phyloP scores from a whole-genome alignment of 2,797 vertebrate genomes.

The Hypotaenidia okinawae region DNA sequence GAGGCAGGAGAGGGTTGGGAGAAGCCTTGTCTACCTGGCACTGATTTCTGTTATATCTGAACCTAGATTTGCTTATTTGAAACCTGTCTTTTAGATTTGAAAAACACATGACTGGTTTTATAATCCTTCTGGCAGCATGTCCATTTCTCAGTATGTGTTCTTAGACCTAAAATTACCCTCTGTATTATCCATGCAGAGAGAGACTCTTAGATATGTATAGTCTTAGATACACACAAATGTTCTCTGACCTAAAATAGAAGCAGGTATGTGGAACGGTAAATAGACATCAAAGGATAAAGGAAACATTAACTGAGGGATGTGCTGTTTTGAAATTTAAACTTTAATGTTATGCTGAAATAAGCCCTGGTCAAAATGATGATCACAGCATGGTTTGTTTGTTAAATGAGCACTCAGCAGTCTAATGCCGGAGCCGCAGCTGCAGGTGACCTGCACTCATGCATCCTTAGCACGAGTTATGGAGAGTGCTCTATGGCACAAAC shows the following conservation, averaged over 20 bases:
- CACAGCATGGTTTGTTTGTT: conserved; percentile 13
- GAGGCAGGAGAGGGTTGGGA: not conserved
- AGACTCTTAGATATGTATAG: not conserved
- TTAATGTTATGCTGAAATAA: not conserved
- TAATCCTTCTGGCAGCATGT: conserved; percentile 42
- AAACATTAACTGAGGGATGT: not conserved
- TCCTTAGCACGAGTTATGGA: not conserved
- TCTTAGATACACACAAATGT: not conserved
- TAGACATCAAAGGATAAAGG: not conserved
- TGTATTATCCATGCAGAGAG: conserved; percentile 16
- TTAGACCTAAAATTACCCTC: conserved; percentile 53
- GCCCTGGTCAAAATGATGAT: not conserved
- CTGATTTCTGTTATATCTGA: conserved; percentile 41
- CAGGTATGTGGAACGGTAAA: conserved; percentile 37
- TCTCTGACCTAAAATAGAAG: conserved; percentile 50
- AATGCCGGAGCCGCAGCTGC: not conserved
- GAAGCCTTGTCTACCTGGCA: conserved; percentile 1
- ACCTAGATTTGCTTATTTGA: conserved; percentile 60
- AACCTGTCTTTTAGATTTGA: conserved; percentile 47
- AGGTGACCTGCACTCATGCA: not conserved
- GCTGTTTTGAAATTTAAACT: conserved; percentile 28
- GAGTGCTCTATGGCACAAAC: not conserved
- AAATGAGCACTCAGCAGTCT: not conserved
- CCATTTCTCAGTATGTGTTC: conserved; percentile 24
- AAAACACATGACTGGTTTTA: conserved; percentile 34